Percentiles rank a stretch among this genome's conserved stretches.
Conservation (phyloP, 1,140 invertebrate genomes). For the Drosophila varians region DNA sequence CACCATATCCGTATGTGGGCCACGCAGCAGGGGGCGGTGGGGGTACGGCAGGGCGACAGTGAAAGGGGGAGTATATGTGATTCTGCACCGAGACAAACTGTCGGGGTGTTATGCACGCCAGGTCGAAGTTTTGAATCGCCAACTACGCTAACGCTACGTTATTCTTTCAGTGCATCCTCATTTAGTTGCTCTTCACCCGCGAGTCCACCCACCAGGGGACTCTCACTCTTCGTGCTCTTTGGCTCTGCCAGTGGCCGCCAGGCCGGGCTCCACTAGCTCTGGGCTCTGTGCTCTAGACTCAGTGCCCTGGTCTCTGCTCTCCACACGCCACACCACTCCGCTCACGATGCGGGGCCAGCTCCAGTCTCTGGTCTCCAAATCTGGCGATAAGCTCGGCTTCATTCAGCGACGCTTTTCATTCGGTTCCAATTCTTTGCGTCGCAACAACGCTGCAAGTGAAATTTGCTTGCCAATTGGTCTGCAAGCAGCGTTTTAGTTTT, state of each 20-base stretch:
- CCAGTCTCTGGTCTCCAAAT: neutral
- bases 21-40: slow-evolving; percentile 24
- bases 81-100: slow-evolving; percentile 12
- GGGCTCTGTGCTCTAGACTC: neutral
- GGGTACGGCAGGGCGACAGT: slow-evolving; percentile 2
- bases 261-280: neutral
- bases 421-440: slow-evolving; percentile 1
- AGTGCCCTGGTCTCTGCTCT: neutral
- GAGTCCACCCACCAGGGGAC: neutral
- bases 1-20: slow-evolving; percentile 35
- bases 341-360: no score
- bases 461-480: slow-evolving; percentile 6
- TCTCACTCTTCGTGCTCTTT: slow-evolving; percentile 3
- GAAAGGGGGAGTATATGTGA: slow-evolving; percentile 27
- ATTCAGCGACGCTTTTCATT: slow-evolving; percentile 4
- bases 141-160: no score
- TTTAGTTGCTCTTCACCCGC: no score
- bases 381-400: slow-evolving; percentile 31
- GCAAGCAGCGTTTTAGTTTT: neutral
- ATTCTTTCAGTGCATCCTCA: neutral
- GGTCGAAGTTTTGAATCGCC: no score
- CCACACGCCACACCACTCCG: no score
- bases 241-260: neutral
- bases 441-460: slow-evolving; percentile 37
- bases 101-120: no score